phyloP scores from a whole-genome alignment of 1,140 invertebrate species.

The Bombus pascuorum region DNA sequence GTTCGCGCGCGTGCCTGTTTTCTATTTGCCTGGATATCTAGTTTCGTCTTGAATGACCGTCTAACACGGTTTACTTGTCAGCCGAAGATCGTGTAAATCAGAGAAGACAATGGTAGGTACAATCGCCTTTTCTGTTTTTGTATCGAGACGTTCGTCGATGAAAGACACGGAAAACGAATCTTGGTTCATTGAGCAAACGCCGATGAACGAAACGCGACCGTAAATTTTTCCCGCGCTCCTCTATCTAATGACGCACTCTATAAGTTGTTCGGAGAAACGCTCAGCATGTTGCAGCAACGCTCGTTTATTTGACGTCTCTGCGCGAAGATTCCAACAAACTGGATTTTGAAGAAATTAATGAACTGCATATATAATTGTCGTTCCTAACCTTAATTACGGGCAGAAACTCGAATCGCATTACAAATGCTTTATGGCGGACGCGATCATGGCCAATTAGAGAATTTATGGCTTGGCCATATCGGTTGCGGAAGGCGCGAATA shows the following conservation, averaged over 20 bases:
- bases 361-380: background rate
- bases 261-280: conserved; percentile 9
- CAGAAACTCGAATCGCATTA: background rate
- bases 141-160: background rate
- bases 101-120: background rate
- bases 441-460: conserved; percentile 70
- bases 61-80: background rate
- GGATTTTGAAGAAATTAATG: background rate
- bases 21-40: background rate
- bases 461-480: conserved; percentile 71
- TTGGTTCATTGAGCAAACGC: too few species aligned
- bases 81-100: background rate
- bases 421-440: background rate
- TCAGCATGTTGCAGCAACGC: background rate
- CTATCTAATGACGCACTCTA: background rate
- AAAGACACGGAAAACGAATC: background rate
- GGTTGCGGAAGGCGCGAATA: conserved; percentile 18
- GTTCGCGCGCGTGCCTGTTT: background rate
- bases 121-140: background rate
- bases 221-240: conserved; percentile 16
- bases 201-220: background rate
- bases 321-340: background rate
- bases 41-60: background rate
- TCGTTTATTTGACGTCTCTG: background rate
- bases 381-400: background rate